Base-by-base conservation (phyloP, 2,113 vertebrate genomes). In the Cnemophilus loriae region DNA sequence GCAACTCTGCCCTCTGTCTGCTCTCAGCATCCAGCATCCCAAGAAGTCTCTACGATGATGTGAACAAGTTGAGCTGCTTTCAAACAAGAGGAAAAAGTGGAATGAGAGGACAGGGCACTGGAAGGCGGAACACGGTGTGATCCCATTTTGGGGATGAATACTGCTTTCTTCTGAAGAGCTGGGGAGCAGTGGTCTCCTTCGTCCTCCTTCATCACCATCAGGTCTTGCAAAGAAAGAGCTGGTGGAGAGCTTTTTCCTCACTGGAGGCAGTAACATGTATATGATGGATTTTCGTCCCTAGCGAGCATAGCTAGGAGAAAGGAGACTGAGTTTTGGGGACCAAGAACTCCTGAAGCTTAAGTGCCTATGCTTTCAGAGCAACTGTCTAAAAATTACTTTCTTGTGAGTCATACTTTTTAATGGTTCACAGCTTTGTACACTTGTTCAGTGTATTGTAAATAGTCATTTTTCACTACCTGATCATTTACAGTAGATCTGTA, bases 291-390 rank as follows among this genome's bases (percentile, higher is more conserved):
- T 95, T 94, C 37, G 18, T 76, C 12, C 47, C 61, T 22, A 55
- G 70, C 30, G 87, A 52, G n/a, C n/a, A 60, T 3, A 57, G 44
- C 90, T 87, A 84, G 64, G 75, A 95, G 80, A 71, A 77, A 90
- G 71, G 41, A 30, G 10, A 56, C 57, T 35, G 69, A 90, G 50
- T 89, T 95, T 86, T 78, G 69, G 86, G 65, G 50, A 53, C 32
- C 24, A 76, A 93, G 67, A 91, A 56, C 65, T 92, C 53, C 80
- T 81, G 70, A 95, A 97, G 90, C 61, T 91, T 81, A 97, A 97
- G 95, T 94, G 87, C 87, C 93, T 96, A 84, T 32, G 15, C 92
- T 96, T 95, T 88, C 92, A 93, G 77, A 89, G 46, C 37, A 61
- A 52, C 28, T 65, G 22, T 19, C 32, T 37, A 77, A 73, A 93